These are phyloP conservation scores for Syrista parreyssii DNA, from an alignment of 2,888 invertebrate genomes.

Conservation along the genomic window DNA sequence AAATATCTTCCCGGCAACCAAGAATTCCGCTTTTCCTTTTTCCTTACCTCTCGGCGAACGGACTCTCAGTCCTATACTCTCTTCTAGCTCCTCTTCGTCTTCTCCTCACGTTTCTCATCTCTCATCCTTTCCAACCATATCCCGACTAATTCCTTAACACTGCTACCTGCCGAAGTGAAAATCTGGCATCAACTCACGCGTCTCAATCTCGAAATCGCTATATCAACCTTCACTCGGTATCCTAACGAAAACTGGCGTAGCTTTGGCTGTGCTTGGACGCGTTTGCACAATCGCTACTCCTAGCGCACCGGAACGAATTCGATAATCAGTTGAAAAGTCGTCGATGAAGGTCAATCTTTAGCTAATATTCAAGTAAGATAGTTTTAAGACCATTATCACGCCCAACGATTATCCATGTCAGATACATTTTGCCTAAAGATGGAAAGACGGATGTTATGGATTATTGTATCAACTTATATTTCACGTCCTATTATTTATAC, in stretches of 20 bases:
- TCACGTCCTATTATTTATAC: not conserved
- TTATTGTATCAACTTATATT: not conserved
- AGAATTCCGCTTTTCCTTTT: slow-evolving; percentile 55
- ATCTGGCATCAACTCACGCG: slow-evolving; percentile 14
- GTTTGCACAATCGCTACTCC: not conserved
- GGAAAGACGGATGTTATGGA: not conserved
- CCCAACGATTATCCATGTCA: not conserved
- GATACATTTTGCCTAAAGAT: not conserved
- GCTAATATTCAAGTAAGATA: not conserved
- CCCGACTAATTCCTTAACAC: slow-evolving; percentile 1
- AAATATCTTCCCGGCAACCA: slow-evolving; percentile 53
- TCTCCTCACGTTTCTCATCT: not conserved
- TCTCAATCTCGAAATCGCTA: slow-evolving; percentile 26
- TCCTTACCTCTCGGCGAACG: slow-evolving; percentile 24
- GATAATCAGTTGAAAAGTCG: not conserved
- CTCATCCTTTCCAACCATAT: not conserved
- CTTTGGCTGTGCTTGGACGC: not conserved
- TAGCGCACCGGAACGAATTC: not conserved
- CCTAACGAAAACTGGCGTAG: not conserved
- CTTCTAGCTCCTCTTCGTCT: not conserved
- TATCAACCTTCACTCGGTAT: not conserved
- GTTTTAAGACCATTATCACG: not conserved
- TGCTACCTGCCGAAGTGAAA: not conserved
- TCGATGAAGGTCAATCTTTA: not conserved
- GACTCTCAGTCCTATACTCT: not conserved